Evolutionary conservation across 2,888 invertebrate genomes (phyloP), one percentile per base, ranked within the genome.

Genomic region (Sminthurides aquaticus): DNA sequence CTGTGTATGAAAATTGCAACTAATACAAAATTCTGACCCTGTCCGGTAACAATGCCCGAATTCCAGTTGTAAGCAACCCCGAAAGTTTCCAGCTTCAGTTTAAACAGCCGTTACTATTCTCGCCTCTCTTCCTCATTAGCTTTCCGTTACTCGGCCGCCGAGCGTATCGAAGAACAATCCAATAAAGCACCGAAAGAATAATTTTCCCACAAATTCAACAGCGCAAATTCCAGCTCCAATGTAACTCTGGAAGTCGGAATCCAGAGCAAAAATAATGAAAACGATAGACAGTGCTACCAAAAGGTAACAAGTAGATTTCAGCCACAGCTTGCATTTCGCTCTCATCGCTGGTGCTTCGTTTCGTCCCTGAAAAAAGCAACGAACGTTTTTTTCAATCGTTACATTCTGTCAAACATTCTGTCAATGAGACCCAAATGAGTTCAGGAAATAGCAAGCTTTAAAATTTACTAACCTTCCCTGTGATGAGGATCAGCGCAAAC

Each of bases 171-270:
- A 64, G 24, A 58, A 48, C 5, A 64, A 3, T 29, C 58, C 49
- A 20, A 64, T 52, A 3, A 64, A 18, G 22, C 18, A 20, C 5
- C 52, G 52, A 20, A 52, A 52, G 20, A 52, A 52, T 5, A 52
- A 20, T 22, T 52, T 52, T 22, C 15, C 52, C 5, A 52, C 22
- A 26, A 59, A 22, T 18, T 58, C 58, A 1, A 57, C 20, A 18
- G 34, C 58, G 57, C 64, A 64, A 27, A 64, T 3, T 8, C 64
- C 58, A 18, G 64, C 43, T 15, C 64, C 64, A 8, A 64, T 25
- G 34, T 57, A 64, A 43, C 58, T 58, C 22, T 64, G 64, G 15
- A 64, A 49, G 11, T 64, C 64, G 3, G 64, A 64, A 24, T 64
- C 43, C 52, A 58, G 25, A 18, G 64, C 43, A 25, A 64, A 58